These are phyloP conservation scores for Drosophila percnosoma DNA, from an alignment of 2,888 invertebrate species.

Conservation along the genomic window DNA sequence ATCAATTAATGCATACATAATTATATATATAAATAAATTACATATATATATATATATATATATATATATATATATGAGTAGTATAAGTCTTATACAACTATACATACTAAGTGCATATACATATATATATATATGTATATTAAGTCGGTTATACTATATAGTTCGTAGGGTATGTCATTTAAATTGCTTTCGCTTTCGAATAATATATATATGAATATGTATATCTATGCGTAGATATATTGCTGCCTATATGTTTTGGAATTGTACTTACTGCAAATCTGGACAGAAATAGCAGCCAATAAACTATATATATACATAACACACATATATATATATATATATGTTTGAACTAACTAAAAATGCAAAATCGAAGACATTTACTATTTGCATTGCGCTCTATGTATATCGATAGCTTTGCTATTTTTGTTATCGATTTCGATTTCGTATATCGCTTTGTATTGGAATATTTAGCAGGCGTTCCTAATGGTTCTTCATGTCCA, in stretches of 20 bases:
- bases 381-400: neutral
- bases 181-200: constrained; percentile 56
- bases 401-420: constrained; percentile 11
- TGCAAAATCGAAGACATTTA: neutral
- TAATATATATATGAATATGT: neutral
- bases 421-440: constrained; percentile 2
- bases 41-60: neutral
- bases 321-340: neutral
- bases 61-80: constrained; percentile 9
- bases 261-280: constrained; percentile 56
- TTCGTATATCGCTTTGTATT: constrained; percentile 17
- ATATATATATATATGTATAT: constrained; percentile 8
- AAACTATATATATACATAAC: constrained; percentile 13
- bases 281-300: constrained; percentile 27
- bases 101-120: constrained; percentile 23
- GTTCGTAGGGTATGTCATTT: constrained; percentile 45
- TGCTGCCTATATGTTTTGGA: constrained; percentile 53
- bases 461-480: constrained; percentile 51
- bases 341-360: constrained; percentile 7
- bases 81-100: constrained; percentile 41
- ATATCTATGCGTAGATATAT: neutral
- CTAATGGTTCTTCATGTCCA: constrained; percentile 43
- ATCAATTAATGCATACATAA: constrained; percentile 48
- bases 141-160: constrained; percentile 16
- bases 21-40: constrained; percentile 11